Conservation (phyloP, 1,140 invertebrate genomes). For the Nylanderia fulva region DNA sequence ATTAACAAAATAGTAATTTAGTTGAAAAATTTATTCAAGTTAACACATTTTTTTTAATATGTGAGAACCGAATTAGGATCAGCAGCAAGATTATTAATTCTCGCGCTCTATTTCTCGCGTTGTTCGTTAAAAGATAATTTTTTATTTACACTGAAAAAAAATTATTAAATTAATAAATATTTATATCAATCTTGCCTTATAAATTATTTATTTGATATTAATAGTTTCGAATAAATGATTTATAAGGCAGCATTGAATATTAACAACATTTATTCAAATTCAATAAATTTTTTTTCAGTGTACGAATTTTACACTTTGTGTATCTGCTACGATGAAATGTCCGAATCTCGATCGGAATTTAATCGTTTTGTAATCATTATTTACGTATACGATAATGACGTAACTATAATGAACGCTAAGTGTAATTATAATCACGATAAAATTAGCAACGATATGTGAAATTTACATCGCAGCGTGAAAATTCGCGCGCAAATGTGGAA, state of each 20-base stretch:
- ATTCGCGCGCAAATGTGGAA: background rate
- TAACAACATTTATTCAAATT: too few relatives aligned
- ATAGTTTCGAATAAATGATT: too few relatives aligned
- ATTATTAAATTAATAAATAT: too few relatives aligned
- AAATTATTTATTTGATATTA: too few relatives aligned
- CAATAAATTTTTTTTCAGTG: too few relatives aligned
- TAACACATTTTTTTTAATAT: too few relatives aligned
- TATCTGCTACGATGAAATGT: background rate
- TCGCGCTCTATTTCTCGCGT: background rate
- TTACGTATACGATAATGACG: background rate
- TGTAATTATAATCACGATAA: background rate
- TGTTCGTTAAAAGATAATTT: background rate
- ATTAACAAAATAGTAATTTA: too few relatives aligned
- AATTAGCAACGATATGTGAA: background rate
- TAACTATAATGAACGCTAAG: background rate
- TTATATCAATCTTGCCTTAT: too few relatives aligned
- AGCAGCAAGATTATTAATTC: background rate
- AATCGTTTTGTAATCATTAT: background rate
- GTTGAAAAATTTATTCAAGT: too few relatives aligned
- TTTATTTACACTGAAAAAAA: too few relatives aligned
- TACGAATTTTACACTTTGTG: slow-evolving; percentile 2
- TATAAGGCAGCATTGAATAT: too few relatives aligned
- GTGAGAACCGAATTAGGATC: background rate
- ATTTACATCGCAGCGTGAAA: background rate
- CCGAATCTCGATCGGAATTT: background rate